Evolutionary conservation across 2,113 vertebrate species (phyloP).

Genomic region (Chaetodon auriga): DNA sequence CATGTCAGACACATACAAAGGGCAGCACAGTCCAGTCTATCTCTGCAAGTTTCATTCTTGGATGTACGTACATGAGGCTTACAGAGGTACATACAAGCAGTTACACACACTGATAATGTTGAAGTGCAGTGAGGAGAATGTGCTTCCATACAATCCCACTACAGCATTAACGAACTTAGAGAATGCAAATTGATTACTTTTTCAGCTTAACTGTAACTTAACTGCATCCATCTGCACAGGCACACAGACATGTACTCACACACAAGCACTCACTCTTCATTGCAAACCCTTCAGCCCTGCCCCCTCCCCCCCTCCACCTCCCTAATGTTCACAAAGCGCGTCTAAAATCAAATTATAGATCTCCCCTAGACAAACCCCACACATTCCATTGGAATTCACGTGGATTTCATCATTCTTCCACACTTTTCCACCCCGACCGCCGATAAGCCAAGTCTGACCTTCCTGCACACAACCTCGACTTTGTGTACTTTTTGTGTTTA

Average conservation of each 20-base stretch:
- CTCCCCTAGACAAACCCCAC: conserved; percentile 74
- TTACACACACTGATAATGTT: conserved; percentile 57
- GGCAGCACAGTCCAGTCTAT: conserved; percentile 34
- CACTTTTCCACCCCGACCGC: conserved; percentile 19
- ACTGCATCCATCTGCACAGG: conserved; percentile 67
- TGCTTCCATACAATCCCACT: conserved; percentile 65
- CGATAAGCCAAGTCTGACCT: conserved; percentile 38
- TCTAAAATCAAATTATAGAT: conserved; percentile 79
- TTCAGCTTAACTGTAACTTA: conserved; percentile 60
- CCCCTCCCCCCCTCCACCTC: neutral
- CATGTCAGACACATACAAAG: conserved; percentile 49
- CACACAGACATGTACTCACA: conserved; percentile 60
- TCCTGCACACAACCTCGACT: conserved; percentile 50
- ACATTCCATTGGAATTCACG: conserved; percentile 84
- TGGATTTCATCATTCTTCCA: conserved; percentile 69
- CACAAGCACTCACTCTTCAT: conserved; percentile 51
- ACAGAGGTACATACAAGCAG: conserved; percentile 48
- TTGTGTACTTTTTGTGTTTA: conserved; percentile 42
- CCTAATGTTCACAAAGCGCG: conserved; percentile 73
- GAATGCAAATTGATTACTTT: conserved; percentile 66
- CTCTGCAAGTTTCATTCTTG: conserved; percentile 36
- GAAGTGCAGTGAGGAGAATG: conserved; percentile 56
- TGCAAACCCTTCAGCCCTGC: conserved; percentile 2
- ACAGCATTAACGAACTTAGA: conserved; percentile 77
- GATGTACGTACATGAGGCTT: conserved; percentile 47